Conservation (phyloP, 2,888 invertebrate genomes). For the Scelioninae gen. 2 region DNA sequence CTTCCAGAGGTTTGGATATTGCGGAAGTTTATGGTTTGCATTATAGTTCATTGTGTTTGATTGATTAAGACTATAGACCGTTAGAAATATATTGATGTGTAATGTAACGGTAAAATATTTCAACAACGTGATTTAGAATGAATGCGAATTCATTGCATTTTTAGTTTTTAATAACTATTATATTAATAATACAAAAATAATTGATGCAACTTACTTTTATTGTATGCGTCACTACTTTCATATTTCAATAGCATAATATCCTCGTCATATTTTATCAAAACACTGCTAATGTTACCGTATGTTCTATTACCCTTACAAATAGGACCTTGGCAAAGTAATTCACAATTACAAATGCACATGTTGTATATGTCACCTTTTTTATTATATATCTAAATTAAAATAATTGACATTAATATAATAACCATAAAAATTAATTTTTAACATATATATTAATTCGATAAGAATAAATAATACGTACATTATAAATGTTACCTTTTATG, state of each 20-base stretch:
- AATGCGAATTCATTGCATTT: no score
- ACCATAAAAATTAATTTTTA: not conserved
- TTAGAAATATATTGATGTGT: no score
- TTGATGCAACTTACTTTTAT: conserved; percentile 62
- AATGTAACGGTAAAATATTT: no score
- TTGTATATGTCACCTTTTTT: conserved; percentile 63
- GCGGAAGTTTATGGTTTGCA: no score
- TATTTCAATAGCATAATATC: conserved; percentile 65
- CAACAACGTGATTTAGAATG: no score
- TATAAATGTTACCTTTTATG: conserved; percentile 58
- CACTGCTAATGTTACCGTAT: conserved; percentile 65
- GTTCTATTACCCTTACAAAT: conserved; percentile 64
- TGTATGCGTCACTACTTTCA: conserved; percentile 65
- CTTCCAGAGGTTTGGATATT: no score
- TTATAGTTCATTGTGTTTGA: no score
- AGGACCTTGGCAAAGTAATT: conserved; percentile 65
- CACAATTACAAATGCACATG: conserved; percentile 65
- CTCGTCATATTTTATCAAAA: conserved; percentile 65
- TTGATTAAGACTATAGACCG: no score
- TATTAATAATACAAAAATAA: no score
- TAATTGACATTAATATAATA: not conserved
- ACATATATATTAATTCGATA: not conserved
- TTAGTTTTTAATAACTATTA: no score
- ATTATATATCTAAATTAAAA: conserved; percentile 40
- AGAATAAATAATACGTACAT: conserved; percentile 61